Base-by-base conservation (phyloP, 2,888 invertebrate species). In the Rotaria magnacalcarata region DNA sequence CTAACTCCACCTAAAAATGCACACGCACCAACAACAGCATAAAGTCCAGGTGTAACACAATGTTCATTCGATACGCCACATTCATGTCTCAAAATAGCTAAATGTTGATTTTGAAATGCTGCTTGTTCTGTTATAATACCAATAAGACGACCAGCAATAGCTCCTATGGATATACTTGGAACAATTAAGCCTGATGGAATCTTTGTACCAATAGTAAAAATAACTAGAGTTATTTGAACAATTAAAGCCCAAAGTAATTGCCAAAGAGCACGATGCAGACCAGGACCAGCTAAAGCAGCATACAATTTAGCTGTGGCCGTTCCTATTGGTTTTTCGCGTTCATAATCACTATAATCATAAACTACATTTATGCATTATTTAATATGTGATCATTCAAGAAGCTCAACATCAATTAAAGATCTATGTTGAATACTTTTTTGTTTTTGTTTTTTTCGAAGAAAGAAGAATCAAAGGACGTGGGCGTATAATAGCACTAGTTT, bases 1-100 rank as follows among this genome's bases (percentile, higher is more conserved):
- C 96, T 98, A 75, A 97, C 96, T 2, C 97, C 97, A 3, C 98
- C 99, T 1, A 99, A 93, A 21, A 96, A 96, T 0, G 99, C 98
- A 0, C 98, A 98, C 0, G 99, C 99, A 1, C 99, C 99, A n/a
- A 99, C 97, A 95, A 99, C 97, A 3, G 99, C 99, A 91, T 99
- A 99, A 84, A 99, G 92, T 0, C 99, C 99, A 0, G 99, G 98
- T 19, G 97, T 98, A 89, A 99, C 96, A 90, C 97, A 96, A 91
- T 95, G 95, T 88, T 95, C 95, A 8, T 95, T 95, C 0, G 94
- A 84, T 60, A 80, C 85, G 24, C 85, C 75, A 34, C 85, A 87
- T 58, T 84, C 86, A 67, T 85, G 84, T 85, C 84, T 54, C 16
- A 85, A 80, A 14, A 87, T 27, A 80, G 85, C 84, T 56, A 85